Evolutionary conservation across 23 tunicate species (phyloP).

Genomic region (Oikopleura dioica): DNA sequence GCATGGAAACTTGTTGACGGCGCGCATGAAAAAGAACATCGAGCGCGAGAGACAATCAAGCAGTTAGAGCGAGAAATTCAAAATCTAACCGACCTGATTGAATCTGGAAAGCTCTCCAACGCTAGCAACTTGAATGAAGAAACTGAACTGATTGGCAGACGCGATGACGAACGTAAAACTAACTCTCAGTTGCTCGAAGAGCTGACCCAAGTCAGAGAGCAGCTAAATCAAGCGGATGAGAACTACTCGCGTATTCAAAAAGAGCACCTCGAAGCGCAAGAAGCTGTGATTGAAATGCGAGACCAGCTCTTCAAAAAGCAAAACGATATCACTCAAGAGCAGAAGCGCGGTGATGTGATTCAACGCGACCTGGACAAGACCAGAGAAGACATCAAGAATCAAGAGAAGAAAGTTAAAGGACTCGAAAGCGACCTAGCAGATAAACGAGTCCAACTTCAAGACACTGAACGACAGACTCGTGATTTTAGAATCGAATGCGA

Average conservation of each 20-base stretch:
- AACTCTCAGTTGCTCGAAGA: background rate
- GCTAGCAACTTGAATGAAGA: background rate
- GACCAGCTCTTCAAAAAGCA: background rate
- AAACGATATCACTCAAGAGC: background rate
- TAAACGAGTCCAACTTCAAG: background rate
- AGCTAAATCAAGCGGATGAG: background rate
- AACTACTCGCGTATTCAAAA: background rate
- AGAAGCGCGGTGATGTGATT: background rate
- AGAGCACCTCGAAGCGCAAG: background rate
- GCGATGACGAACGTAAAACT: background rate
- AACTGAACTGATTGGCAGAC: background rate
- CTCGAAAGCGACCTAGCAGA: background rate
- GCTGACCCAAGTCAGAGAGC: background rate
- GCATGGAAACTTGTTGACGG: conserved; percentile 93
- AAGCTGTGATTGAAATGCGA: background rate
- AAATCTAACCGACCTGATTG: conserved; percentile 64
- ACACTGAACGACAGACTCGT: background rate
- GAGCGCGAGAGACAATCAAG: conserved; percentile 86
- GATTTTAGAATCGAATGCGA: background rate
- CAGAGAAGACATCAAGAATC: background rate
- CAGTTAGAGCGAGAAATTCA: conserved; percentile 65
- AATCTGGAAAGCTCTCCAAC: conserved; percentile 6
- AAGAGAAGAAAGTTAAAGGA: background rate
- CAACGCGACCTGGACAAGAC: background rate
- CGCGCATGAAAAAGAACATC: conserved; percentile 64